Evolutionary conservation across 2,113 vertebrate genomes (phyloP).

Genomic region (Mellivora capensis): DNA sequence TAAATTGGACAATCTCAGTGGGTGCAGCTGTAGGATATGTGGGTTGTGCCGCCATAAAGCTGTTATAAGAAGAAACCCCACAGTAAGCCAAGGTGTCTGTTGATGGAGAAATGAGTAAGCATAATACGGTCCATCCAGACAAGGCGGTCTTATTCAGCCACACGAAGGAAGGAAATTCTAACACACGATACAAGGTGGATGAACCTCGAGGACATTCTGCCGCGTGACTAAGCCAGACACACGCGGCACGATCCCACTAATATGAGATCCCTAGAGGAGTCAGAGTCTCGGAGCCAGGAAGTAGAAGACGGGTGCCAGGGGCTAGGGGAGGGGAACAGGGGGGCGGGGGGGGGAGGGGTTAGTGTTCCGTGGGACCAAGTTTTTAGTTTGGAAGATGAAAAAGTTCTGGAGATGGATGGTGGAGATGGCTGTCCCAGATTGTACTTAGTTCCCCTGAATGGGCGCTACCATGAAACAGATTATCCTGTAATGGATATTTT

Average conservation of each 20-base stretch:
- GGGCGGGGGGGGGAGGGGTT: accelerated
- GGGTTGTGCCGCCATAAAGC: not conserved
- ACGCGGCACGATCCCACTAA: not conserved
- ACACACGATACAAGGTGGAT: not conserved
- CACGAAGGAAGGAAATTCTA: not conserved
- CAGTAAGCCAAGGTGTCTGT: not conserved
- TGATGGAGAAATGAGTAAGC: not conserved
- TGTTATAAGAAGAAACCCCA: not conserved
- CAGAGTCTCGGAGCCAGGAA: not conserved
- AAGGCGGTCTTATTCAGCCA: not conserved
- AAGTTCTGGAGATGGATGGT: accelerated
- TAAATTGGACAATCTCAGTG: not conserved
- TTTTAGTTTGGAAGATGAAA: not conserved
- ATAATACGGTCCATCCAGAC: not conserved
- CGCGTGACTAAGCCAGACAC: not conserved
- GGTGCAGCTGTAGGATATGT: not conserved
- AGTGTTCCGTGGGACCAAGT: not conserved
- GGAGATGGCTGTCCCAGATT: not conserved
- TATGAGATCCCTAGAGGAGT: not conserved
- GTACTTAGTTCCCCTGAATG: not conserved
- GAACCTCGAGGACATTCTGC: not conserved
- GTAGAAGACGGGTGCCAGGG: not conserved
- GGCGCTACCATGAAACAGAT: not conserved
- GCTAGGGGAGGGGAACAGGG: not conserved
- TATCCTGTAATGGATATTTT: not conserved